These are phyloP conservation scores for Limnephilus lunatus DNA, from an alignment of 2,888 invertebrate species.

Conservation along the genomic window DNA sequence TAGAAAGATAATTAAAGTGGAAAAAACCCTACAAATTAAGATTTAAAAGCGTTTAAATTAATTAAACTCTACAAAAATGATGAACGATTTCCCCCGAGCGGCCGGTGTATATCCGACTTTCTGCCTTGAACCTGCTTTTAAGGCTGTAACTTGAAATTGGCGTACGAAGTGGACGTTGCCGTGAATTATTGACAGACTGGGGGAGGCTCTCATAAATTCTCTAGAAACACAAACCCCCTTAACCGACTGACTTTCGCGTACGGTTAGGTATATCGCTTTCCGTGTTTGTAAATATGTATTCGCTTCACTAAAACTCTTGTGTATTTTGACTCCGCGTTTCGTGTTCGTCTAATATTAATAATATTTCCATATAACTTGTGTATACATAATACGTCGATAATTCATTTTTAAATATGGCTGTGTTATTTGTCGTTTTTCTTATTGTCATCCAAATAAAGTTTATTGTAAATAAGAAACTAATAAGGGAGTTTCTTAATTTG, in stretches of 20 bases:
- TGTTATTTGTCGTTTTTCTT: not conserved
- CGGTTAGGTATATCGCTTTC: slow-evolving; percentile 11
- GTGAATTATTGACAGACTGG: slow-evolving; percentile 28
- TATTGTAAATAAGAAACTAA: not conserved
- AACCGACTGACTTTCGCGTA: not conserved
- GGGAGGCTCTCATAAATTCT: slow-evolving; percentile 27
- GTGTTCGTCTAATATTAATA: not conserved
- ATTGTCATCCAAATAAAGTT: not conserved
- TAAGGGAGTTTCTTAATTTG: not conserved
- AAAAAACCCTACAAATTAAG: not conserved
- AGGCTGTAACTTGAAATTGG: not conserved
- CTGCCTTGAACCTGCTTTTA: not conserved
- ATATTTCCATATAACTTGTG: not conserved
- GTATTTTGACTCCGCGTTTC: not conserved
- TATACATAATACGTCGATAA: not conserved
- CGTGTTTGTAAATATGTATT: slow-evolving; percentile 31
- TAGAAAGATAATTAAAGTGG: not conserved
- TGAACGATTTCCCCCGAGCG: not conserved
- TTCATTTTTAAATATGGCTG: not conserved
- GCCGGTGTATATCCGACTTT: slow-evolving; percentile 7
- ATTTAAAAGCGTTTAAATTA: not conserved
- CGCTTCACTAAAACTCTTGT: not conserved
- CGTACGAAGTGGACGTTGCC: slow-evolving; percentile 7
- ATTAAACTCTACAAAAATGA: not conserved
- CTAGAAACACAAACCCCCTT: slow-evolving; percentile 37